These are phyloP conservation scores for Aurelia coerulea DNA, from an alignment of 30 jellyfish, hydroid and myxozoan genomes.

Conservation along the genomic window DNA sequence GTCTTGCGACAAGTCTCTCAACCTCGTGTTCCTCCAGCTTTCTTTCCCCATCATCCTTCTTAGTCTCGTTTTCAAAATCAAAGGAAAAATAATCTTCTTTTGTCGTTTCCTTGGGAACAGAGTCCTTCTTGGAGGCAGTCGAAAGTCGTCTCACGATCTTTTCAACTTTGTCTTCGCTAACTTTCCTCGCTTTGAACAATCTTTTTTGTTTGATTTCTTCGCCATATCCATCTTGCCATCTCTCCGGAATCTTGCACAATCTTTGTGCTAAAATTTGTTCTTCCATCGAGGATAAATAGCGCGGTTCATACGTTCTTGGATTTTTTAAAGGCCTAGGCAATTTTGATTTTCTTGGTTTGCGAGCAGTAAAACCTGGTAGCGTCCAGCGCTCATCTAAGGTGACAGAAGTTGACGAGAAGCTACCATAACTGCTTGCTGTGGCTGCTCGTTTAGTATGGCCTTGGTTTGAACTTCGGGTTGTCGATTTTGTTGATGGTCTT, in stretches of 20 bases:
- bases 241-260: conserved; percentile 49
- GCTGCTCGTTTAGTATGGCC: too few species aligned
- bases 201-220: conserved; percentile 18
- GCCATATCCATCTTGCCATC: conserved; percentile 55
- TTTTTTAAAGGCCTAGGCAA: conserved; percentile 49
- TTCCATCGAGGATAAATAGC: conserved; percentile 43
- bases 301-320: conserved; percentile 57
- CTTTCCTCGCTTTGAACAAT: conserved; percentile 21
- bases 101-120: not conserved
- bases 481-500: not conserved
- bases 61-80: conserved; percentile 11
- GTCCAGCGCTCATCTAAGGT: conserved; percentile 1
- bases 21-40: conserved; percentile 49
- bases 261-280: conserved; percentile 44
- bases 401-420: not conserved
- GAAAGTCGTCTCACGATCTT: conserved; percentile 43
- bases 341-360: conserved; percentile 16
- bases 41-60: conserved; percentile 19
- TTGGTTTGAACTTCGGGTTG: not conserved
- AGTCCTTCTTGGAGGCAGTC: conserved; percentile 6
- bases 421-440: too few species aligned
- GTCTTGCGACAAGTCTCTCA: conserved; percentile 47
- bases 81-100: not conserved
- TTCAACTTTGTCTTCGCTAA: conserved; percentile 22
- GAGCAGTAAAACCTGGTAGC: conserved; percentile 3